Conservation (phyloP, 2,888 invertebrate genomes). For the Altica lythri region DNA sequence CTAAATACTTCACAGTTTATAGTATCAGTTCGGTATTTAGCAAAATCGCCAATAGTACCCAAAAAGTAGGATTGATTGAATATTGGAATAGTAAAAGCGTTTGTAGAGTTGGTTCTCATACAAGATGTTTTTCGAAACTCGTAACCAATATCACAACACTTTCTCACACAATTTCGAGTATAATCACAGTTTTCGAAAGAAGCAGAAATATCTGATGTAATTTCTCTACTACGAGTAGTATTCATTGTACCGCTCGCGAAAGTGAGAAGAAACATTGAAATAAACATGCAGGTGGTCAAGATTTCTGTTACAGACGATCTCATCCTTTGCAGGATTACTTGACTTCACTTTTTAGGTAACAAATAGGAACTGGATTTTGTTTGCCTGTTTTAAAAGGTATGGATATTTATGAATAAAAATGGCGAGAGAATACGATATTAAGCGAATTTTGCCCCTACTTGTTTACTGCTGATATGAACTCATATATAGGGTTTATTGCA, state of each 20-base stretch:
- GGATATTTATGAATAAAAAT: neutral
- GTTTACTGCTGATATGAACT: neutral
- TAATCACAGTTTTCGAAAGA: slow-evolving; percentile 10
- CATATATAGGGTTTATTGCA: slow-evolving; percentile 1
- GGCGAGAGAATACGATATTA: neutral
- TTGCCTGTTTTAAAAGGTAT: slow-evolving; percentile 1
- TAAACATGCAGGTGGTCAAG: no score
- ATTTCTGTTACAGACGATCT: no score
- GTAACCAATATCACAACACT: slow-evolving; percentile 35
- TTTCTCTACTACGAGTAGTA: neutral
- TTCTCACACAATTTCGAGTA: slow-evolving; percentile 26
- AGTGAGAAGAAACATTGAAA: neutral
- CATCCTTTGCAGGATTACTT: no score
- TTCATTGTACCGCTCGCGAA: neutral
- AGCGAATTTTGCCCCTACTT: slow-evolving; percentile 1
- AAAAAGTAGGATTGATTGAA: slow-evolving; percentile 20
- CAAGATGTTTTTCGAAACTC: slow-evolving; percentile 23
- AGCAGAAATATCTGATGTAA: neutral
- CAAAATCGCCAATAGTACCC: slow-evolving; percentile 10
- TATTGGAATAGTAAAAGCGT: slow-evolving; percentile 29
- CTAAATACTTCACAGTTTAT: slow-evolving; percentile 34
- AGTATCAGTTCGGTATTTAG: slow-evolving; percentile 32
- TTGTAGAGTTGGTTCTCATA: neutral
- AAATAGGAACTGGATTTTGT: slow-evolving; percentile 1
- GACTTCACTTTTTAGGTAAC: no score